A percentile compares a stretch with the other conserved stretches of the same genome.
Conservation (phyloP, 2,888 invertebrate species). For the Hypselothyrea guttata region DNA sequence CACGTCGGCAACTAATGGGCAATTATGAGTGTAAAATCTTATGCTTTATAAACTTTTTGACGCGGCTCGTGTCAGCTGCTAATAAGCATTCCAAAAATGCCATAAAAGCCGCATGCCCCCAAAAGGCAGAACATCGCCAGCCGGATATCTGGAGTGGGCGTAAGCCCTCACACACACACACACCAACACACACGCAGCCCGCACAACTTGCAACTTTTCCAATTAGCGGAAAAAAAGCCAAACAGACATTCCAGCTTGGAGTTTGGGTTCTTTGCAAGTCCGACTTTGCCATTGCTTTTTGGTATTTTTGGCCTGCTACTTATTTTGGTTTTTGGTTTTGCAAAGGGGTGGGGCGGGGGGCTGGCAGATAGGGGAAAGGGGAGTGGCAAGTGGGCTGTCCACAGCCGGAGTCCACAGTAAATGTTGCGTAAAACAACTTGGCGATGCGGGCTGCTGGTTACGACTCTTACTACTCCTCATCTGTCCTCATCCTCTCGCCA, state of each 20-base stretch:
- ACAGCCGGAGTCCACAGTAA: constrained; percentile 47
- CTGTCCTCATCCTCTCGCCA: neutral
- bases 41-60: constrained; percentile 69
- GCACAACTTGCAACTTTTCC: constrained; percentile 78
- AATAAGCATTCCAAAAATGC: constrained; percentile 63
- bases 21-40: constrained; percentile 72
- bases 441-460: constrained; percentile 52
- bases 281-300: constrained; percentile 44
- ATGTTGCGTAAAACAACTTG: constrained; percentile 75
- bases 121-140: constrained; percentile 25
- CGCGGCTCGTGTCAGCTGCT: constrained; percentile 69
- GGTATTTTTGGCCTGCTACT: constrained; percentile 24
- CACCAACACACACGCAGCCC: constrained; percentile 29
- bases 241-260: constrained; percentile 13
- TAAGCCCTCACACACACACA: too few relatives aligned
- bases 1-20: constrained; percentile 56
- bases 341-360: constrained; percentile 18
- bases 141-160: too few relatives aligned
- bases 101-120: constrained; percentile 62
- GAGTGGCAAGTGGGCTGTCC: constrained; percentile 27
- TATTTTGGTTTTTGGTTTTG: constrained; percentile 16
- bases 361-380: constrained; percentile 34
- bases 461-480: neutral
- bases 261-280: constrained; percentile 33
- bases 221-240: constrained; percentile 75